Evolutionary conservation across 2,113 vertebrate species (phyloP).

Genomic region (Physeter macrocephalus): DNA sequence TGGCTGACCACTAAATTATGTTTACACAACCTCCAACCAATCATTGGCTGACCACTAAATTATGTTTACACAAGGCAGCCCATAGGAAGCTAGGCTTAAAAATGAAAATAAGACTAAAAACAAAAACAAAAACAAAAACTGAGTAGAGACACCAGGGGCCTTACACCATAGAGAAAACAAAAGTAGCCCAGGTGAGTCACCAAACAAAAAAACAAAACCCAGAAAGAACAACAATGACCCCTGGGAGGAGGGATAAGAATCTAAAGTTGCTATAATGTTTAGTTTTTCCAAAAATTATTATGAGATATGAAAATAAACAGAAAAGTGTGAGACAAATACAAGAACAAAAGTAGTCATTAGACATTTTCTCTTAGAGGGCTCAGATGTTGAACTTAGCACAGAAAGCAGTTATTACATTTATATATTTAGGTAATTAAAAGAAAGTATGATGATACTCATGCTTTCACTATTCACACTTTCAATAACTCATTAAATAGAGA

Average conservation of each 20-base stretch:
- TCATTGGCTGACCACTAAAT: neutral
- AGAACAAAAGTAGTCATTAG: neutral
- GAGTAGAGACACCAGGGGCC: neutral
- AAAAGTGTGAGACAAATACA: neutral
- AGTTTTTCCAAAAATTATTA: neutral
- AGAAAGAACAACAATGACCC: neutral
- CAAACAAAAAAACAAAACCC: neutral
- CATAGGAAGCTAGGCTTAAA: neutral
- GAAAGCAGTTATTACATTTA: neutral
- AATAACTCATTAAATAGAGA: neutral
- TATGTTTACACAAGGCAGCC: neutral
- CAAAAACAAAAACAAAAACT: neutral
- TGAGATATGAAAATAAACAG: neutral
- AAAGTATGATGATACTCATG: neutral
- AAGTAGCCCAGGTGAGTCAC: neutral
- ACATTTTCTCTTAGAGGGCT: neutral
- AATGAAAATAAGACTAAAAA: neutral
- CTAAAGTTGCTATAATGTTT: neutral
- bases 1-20: neutral
- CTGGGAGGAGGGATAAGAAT: neutral
- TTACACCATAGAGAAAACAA: neutral
- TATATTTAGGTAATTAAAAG: neutral
- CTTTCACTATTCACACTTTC: neutral
- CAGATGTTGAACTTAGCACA: neutral
- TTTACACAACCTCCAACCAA: neutral